Evolutionary conservation across 2,113 vertebrate genomes (phyloP), one percentile per base, ranked within the genome.

Genomic region (Perccottus glenii): DNA sequence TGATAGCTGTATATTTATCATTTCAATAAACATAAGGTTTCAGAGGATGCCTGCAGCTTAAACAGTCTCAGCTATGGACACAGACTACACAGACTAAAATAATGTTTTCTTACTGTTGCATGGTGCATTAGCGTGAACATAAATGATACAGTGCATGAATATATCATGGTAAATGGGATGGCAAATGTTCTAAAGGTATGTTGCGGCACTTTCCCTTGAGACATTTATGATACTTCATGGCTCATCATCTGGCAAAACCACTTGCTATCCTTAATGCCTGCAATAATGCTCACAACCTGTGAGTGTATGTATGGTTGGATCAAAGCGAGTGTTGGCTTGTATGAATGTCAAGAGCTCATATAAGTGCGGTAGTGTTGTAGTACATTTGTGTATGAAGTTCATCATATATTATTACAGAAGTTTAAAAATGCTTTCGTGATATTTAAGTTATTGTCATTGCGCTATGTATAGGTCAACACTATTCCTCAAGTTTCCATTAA

Each of bases 211-310:
- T n/a, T n/a, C n/a, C n/a, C n/a, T n/a, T n/a, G n/a, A n/a, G n/a
- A n/a, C n/a, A n/a, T n/a, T n/a, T n/a, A n/a, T n/a, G n/a, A n/a
- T n/a, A n/a, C n/a, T 76, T 70, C 65, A 67, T 15, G n/a, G 60
- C 58, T 82, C 73, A 73, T 85, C 57, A 52, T 71, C 53, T 83
- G 57, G 59, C 58, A 79, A 48, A 49, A 64, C 50, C 32, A 56
- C 27, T 64, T 66, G 56, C 42, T 33, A 44, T 43, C 45, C 16
- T 42, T 38, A 38, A 50, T 15, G 62, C 77, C 74, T 73, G 47
- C 59, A 67, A 60, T 19, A 78, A 64, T 59, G 70, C 10, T 79
- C 69, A 33, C 43, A 77, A 15, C 49, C 43, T 79, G 56, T 71
- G 73, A 27, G 3, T 70, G 44, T 51, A 35, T 63, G 64, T 64